Evolutionary conservation across 1,140 invertebrate genomes (phyloP).

Genomic region (Oreohelix idahoensis): DNA sequence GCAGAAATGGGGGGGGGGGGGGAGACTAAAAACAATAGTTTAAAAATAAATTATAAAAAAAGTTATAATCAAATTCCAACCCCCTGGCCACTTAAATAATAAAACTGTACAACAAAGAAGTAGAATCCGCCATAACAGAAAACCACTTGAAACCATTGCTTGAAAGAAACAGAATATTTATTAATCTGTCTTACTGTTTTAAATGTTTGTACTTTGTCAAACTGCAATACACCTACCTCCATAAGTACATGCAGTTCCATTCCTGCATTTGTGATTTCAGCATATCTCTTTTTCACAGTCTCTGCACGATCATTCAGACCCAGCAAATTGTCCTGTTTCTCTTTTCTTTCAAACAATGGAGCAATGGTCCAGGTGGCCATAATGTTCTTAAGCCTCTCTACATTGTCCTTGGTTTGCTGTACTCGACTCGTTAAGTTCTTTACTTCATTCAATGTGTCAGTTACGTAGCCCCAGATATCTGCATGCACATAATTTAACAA

Average conservation of each 20-base stretch:
- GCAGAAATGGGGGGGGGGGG: too few relatives aligned
- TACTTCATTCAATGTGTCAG: slow-evolving; percentile 83
- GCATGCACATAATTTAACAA: slow-evolving; percentile 40
- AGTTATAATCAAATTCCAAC: too few relatives aligned
- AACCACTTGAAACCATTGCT: too few relatives aligned
- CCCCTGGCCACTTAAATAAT: too few relatives aligned
- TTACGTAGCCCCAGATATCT: slow-evolving; percentile 87
- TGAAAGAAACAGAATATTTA: too few relatives aligned
- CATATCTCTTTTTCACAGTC: slow-evolving; percentile 81
- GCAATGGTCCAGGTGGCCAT: slow-evolving; percentile 85
- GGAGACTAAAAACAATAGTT: too few relatives aligned
- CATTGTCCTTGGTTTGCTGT: slow-evolving; percentile 88
- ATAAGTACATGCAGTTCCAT: slow-evolving; percentile 83
- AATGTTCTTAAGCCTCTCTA: slow-evolving; percentile 83
- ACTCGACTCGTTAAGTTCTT: slow-evolving; percentile 85
- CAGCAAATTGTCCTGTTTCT: slow-evolving; percentile 87
- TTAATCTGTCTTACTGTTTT: too few relatives aligned
- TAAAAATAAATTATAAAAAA: too few relatives aligned
- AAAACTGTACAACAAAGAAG: too few relatives aligned
- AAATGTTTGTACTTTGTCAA: too few relatives aligned
- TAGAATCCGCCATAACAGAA: too few relatives aligned
- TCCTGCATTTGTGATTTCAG: slow-evolving; percentile 82
- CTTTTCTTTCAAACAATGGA: slow-evolving; percentile 86
- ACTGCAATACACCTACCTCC: slow-evolving; percentile 54
- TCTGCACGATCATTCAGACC: slow-evolving; percentile 86